Conservation (phyloP, 92 coral and sea anemone species). For the Zoanthus sociatus region DNA sequence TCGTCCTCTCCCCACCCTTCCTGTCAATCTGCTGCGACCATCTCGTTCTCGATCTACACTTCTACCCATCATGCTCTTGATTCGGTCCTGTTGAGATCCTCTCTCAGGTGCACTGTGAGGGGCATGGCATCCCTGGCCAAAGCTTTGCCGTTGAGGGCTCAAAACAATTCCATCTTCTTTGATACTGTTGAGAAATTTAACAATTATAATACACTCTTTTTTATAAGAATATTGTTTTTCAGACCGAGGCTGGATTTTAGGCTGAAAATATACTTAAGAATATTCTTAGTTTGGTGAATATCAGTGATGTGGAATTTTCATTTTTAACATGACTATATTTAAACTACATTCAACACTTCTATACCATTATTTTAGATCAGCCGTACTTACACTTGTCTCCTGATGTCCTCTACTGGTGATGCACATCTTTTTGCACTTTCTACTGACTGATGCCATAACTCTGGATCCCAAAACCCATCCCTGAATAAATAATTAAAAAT, state of each 20-base stretch:
- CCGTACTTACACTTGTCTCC: constrained; percentile 70
- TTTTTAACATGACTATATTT: no score
- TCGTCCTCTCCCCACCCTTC: constrained; percentile 92
- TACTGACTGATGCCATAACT: constrained; percentile 89
- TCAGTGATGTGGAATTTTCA: no score
- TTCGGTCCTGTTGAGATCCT: constrained; percentile 74
- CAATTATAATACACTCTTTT: background rate
- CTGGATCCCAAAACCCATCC: constrained; percentile 97
- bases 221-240: no score
- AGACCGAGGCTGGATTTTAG: no score
- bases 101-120: constrained; percentile 90
- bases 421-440: constrained; percentile 90
- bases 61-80: constrained; percentile 74
- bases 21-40: constrained; percentile 90
- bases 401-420: constrained; percentile 91
- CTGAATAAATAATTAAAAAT: constrained; percentile 36
- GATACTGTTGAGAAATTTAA: constrained; percentile 32
- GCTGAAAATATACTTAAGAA: no score
- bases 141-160: constrained; percentile 98
- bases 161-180: constrained; percentile 94
- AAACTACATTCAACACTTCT: background rate
- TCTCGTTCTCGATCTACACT: constrained; percentile 84
- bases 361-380: background rate
- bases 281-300: no score
- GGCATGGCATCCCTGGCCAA: constrained; percentile 97